Evolutionary conservation across 2,797 vertebrate species (phyloP).

Genomic region (Agapornis canus): DNA sequence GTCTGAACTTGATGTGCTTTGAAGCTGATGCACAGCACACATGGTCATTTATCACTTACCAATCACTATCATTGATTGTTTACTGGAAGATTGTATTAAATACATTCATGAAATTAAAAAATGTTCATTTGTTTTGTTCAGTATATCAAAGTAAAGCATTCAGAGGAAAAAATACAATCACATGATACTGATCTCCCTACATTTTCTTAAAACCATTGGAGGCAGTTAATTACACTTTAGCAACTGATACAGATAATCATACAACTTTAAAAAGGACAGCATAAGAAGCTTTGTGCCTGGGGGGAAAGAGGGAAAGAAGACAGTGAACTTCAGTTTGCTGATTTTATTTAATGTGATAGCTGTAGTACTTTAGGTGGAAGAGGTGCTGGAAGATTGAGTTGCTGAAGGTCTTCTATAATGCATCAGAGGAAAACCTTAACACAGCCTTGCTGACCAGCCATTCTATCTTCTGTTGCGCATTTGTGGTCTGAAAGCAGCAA

Average conservation of each 20-base stretch:
- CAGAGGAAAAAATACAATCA: not conserved
- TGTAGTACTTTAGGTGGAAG: not conserved
- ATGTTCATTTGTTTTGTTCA: not conserved
- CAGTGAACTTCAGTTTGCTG: not conserved
- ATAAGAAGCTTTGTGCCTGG: not conserved
- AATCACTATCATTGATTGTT: not conserved
- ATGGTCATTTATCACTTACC: not conserved
- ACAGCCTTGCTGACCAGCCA: not conserved
- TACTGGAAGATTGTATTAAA: not conserved
- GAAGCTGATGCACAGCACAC: not conserved
- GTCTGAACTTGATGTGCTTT: not conserved
- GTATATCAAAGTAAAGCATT: not conserved
- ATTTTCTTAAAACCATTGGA: not conserved
- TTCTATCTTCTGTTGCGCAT: not conserved
- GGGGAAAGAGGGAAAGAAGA: not conserved
- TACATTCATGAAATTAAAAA: not conserved
- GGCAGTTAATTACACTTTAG: not conserved
- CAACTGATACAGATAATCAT: not conserved
- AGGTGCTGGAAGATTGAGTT: not conserved
- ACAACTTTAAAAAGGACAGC: not conserved
- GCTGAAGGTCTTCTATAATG: not conserved
- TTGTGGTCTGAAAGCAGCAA: constrained; percentile 47
- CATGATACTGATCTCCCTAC: not conserved
- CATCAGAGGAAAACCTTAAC: not conserved
- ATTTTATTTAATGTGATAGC: not conserved